These are phyloP conservation scores for Phoenoteleia sp. DNA, from an alignment of 2,888 invertebrate genomes.

Conservation along the genomic window DNA sequence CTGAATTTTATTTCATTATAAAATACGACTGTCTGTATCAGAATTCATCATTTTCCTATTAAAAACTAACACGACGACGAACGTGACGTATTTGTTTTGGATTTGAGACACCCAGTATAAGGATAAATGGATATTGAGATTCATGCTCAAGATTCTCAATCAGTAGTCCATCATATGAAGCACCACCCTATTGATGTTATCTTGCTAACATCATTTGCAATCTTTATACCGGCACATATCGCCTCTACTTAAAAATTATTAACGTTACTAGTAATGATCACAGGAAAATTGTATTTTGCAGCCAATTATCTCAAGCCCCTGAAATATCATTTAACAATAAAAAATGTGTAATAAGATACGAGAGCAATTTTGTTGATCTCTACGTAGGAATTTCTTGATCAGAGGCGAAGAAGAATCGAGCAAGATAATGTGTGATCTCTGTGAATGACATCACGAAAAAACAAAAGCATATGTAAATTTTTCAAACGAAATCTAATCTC, in stretches of 20 bases:
- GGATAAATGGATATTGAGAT: conserved; percentile 50
- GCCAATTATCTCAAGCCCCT: background rate
- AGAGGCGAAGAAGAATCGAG: background rate
- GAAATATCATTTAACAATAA: conserved; percentile 10
- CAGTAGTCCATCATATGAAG: conserved; percentile 48
- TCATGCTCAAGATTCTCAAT: conserved; percentile 51
- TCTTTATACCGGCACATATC: conserved; percentile 21
- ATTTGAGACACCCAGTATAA: conserved; percentile 39
- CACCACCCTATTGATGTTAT: conserved; percentile 53
- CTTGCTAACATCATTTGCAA: conserved; percentile 49
- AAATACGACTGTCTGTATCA: too few relatives aligned
- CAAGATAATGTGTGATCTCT: background rate
- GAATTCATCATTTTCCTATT: too few relatives aligned
- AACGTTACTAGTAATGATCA: conserved; percentile 25
- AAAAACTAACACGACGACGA: background rate
- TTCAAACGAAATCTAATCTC: conserved; percentile 30
- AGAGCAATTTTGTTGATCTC: conserved; percentile 6
- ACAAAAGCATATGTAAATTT: background rate
- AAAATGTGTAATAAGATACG: conserved; percentile 17
- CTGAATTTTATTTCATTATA: too few relatives aligned
- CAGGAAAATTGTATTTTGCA: conserved; percentile 23
- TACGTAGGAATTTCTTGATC: background rate
- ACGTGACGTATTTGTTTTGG: conserved; percentile 4
- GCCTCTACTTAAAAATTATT: conserved; percentile 18
- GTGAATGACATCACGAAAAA: background rate